Percentiles rank a stretch among this genome's conserved stretches.
Evolutionary conservation across 2,113 vertebrate species (phyloP).

Genomic region (Tragelaphus scriptus): DNA sequence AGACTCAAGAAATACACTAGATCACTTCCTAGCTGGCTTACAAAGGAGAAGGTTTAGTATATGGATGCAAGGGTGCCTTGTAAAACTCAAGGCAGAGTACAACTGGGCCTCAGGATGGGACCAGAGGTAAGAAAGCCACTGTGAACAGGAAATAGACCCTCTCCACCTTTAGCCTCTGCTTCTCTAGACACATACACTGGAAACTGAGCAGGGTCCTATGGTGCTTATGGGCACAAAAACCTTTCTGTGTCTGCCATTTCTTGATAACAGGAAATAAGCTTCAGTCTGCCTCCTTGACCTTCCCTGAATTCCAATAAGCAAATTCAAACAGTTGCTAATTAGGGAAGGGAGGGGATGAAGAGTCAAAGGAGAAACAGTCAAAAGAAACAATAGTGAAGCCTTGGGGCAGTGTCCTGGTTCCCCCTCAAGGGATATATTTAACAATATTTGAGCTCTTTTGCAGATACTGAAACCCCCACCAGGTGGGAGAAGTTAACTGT

Average conservation of each 20-base stretch:
- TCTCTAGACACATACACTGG: background rate
- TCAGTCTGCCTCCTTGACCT: background rate
- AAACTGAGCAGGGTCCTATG: background rate
- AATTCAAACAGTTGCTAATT: background rate
- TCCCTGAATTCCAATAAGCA: background rate
- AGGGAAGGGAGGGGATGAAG: background rate
- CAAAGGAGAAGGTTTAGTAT: background rate
- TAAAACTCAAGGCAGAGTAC: background rate
- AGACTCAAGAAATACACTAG: background rate
- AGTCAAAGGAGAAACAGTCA: background rate
- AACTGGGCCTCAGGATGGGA: background rate
- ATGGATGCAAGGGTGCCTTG: background rate
- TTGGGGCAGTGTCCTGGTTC: background rate
- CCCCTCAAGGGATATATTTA: background rate
- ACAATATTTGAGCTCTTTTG: background rate
- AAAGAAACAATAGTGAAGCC: background rate
- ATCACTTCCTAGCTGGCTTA: background rate
- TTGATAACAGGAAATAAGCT: background rate
- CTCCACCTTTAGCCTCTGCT: background rate
- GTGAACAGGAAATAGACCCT: background rate
- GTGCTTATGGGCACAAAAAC: background rate
- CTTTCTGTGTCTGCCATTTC: background rate
- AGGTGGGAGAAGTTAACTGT: background rate
- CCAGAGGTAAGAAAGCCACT: background rate
- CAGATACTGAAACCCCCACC: background rate